A percentile compares a stretch with the other conserved stretches of the same genome.
phyloP scores from a whole-genome alignment of 1,140 invertebrate species.

The Drosophila truncata region DNA sequence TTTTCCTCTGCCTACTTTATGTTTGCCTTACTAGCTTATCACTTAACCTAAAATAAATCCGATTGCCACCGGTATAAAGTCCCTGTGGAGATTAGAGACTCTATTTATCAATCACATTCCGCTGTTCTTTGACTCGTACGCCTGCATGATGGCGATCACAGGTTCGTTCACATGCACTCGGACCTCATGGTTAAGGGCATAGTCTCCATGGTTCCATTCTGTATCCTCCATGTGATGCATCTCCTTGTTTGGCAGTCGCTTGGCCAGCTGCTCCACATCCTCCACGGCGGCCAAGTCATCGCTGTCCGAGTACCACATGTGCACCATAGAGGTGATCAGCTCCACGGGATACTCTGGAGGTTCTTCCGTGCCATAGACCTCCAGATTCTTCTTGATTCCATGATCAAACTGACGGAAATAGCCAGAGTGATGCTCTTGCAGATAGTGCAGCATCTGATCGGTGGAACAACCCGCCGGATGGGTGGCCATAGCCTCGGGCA shows the following conservation, averaged over 20 bases:
- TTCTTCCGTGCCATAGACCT: slow-evolving; percentile 82
- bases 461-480: slow-evolving; percentile 86
- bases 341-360: slow-evolving; percentile 87
- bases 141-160: slow-evolving; percentile 63
- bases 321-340: slow-evolving; percentile 87
- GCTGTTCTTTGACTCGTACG: slow-evolving; percentile 34
- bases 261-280: slow-evolving; percentile 87
- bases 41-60: slow-evolving; percentile 25
- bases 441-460: slow-evolving; percentile 86
- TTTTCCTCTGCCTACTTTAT: background rate
- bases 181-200: slow-evolving; percentile 60
- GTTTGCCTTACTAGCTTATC: slow-evolving; percentile 17
- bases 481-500: slow-evolving; percentile 84
- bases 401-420: slow-evolving; percentile 85
- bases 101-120: slow-evolving; percentile 10
- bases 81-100: slow-evolving; percentile 17
- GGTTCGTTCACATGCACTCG: slow-evolving; percentile 67
- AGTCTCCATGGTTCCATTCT: slow-evolving; percentile 88
- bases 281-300: slow-evolving; percentile 87
- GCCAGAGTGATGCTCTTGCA: slow-evolving; percentile 85
- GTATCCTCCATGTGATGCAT: slow-evolving; percentile 86
- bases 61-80: slow-evolving; percentile 1
- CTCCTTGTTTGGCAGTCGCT: slow-evolving; percentile 64
- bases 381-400: slow-evolving; percentile 85
- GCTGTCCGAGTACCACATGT: slow-evolving; percentile 87